phyloP scores from a whole-genome alignment of 2,797 vertebrate species.

The Bradypodion pumilum region DNA sequence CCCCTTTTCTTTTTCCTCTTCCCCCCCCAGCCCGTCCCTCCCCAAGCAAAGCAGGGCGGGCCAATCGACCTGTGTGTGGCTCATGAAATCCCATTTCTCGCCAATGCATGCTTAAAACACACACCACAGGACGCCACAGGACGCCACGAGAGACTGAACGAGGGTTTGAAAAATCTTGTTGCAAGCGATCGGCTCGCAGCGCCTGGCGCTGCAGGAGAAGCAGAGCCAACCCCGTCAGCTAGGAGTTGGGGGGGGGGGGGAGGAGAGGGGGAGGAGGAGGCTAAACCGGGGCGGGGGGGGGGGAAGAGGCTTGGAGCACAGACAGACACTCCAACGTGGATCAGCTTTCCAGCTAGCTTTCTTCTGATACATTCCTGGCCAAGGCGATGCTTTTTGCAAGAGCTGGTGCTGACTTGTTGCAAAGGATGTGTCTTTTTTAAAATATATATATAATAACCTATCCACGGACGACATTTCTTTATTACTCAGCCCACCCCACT shows the following conservation, averaged over 20 bases:
- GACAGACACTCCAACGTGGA: slow-evolving; percentile 38
- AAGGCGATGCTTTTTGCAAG: slow-evolving; percentile 17
- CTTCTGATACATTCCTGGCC: slow-evolving; percentile 28
- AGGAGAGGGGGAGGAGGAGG: not conserved
- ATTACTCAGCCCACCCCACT: too few species aligned
- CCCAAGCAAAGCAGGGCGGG: not conserved
- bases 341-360: not conserved
- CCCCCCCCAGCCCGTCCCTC: not conserved
- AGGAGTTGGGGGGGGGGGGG: not conserved
- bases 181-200: not conserved
- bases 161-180: not conserved
- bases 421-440: not conserved
- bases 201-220: slow-evolving; percentile 25
- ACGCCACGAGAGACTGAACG: not conserved
- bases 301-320: not conserved
- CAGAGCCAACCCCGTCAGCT: not conserved
- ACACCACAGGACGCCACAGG: not conserved
- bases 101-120: not conserved
- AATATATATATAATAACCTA: not conserved
- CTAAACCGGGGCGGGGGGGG: not conserved
- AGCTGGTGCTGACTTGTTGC: slow-evolving; percentile 35
- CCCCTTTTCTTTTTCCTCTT: too few species aligned
- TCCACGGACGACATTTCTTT: not conserved
- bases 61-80: slow-evolving; percentile 6
- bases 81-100: slow-evolving; percentile 10